Percentiles rank a stretch among this genome's conserved stretches.
phyloP scores from a whole-genome alignment of 2,797 vertebrate genomes.

The Karalla daura region DNA sequence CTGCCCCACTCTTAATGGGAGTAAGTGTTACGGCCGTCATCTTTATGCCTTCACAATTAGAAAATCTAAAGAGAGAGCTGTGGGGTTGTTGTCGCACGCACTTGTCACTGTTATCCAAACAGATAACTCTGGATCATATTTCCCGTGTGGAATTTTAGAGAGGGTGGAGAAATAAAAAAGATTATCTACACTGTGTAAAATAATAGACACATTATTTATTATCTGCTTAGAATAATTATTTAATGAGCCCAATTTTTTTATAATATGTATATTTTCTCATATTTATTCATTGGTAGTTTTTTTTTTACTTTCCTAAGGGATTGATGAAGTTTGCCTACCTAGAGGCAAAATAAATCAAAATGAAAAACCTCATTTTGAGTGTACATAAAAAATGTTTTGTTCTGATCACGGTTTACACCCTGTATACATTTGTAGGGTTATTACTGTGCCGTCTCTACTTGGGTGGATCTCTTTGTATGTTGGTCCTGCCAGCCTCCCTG shows the following conservation, averaged over 20 bases:
- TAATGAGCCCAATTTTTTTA: too few relatives aligned
- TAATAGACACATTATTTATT: too few relatives aligned
- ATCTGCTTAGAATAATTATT: too few relatives aligned
- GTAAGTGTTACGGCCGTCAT: conserved; percentile 26
- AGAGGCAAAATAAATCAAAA: too few relatives aligned
- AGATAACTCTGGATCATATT: too few relatives aligned
- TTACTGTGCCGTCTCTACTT: conserved; percentile 26
- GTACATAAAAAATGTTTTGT: background rate
- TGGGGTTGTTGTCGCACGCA: conserved; percentile 18
- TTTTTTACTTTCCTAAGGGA: too few relatives aligned
- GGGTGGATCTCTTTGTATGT: conserved; percentile 39
- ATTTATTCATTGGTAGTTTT: too few relatives aligned
- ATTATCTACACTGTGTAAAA: background rate
- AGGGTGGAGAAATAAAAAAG: background rate
- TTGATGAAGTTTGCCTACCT: too few relatives aligned
- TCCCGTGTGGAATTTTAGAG: too few relatives aligned
- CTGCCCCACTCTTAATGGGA: conserved; percentile 42
- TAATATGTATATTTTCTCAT: too few relatives aligned
- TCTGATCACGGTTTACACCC: background rate
- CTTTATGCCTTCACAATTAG: conserved; percentile 10
- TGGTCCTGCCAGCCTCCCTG: conserved; percentile 54
- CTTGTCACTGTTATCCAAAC: conserved; percentile 8
- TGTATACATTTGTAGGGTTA: background rate
- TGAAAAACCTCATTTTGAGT: too few relatives aligned
- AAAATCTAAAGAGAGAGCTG: conserved; percentile 15